Base-by-base conservation (phyloP, 37 sponge, comb jelly and placozoan genomes). In the Eunapius fragilis region DNA sequence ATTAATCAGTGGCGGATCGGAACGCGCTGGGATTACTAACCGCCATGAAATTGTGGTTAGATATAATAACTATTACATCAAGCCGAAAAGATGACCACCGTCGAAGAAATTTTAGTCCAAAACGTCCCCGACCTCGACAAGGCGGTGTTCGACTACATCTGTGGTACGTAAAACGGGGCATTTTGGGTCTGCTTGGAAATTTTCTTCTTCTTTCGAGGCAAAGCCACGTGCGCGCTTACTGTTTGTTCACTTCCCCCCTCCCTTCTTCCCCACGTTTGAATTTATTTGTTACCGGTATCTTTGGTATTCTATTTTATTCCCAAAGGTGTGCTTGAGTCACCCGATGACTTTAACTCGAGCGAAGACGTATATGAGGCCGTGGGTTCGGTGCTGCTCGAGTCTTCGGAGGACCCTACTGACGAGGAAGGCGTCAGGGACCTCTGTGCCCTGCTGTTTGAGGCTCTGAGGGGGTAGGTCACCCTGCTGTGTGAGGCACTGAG, bases 321-420 rank as follows among this genome's bases (percentile, higher is more conserved):
- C n/a, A 24, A 36, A 88, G 89, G 92, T 28, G 82, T 90, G 13
- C 82, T 94, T 2, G 89, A 86, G 71, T 84, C 85, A 69, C 82
- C 82, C 0, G 92, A 94, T 6, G 90, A 87, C 49, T 76, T 94
- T 67, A 32, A 69, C 34, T 81, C 78, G 28, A 25, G 73, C 24
- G 89, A 90, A 0, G 94, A 94, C 13, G 45, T 94, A 19, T 91
- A 49, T 67, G 94, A 94, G 13, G 92, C 91, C 2, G 73, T 94
- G 25, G 92, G 92, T 58, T 89, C 30, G 7, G 47, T 94, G 31
- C 70, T 94, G 31, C 25, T 75, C 67, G 92, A 85, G 38, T 78
- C 88, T 4, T 67, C 80, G 13, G 86, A 74, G 13, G 30, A 36
- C 19, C 70, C 48, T 37, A 75, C 70, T 3, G 86, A 85, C 76